Conservation (phyloP, 2,888 invertebrate species). For the Conops quadrifasciatus region DNA sequence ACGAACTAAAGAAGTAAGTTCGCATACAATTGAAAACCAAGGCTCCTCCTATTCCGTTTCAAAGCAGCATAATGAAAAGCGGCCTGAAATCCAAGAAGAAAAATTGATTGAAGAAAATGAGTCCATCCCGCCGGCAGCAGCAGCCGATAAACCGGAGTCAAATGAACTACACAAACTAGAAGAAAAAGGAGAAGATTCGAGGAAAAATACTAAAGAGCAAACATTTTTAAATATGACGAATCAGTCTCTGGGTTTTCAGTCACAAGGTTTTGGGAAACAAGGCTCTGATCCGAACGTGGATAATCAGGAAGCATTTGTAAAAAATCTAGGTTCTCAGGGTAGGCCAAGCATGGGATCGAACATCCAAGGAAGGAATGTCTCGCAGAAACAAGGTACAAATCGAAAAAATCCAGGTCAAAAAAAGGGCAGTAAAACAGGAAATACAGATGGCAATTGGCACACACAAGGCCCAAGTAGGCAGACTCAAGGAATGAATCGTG, state of each 20-base stretch:
- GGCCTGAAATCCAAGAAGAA: not conserved
- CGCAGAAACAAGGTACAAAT: not conserved
- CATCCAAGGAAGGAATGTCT: conserved; percentile 1
- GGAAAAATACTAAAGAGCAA: not conserved
- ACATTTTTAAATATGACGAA: not conserved
- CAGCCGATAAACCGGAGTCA: not conserved
- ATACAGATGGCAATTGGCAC: no score
- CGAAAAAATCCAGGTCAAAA: conserved; percentile 5
- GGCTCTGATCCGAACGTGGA: not conserved
- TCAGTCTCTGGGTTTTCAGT: not conserved
- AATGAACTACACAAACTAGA: not conserved
- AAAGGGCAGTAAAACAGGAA: not conserved
- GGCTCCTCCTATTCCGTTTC: not conserved
- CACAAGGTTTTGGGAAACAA: no score
- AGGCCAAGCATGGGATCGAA: not conserved
- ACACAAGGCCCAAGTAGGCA: no score
- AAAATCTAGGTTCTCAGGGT: not conserved
- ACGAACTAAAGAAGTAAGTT: not conserved
- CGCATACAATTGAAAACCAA: not conserved
- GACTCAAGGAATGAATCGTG: no score
- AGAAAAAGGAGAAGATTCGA: not conserved
- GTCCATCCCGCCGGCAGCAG: not conserved
- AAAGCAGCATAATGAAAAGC: not conserved
- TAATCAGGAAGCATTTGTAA: not conserved
- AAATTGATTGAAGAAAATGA: not conserved